Base-by-base conservation (phyloP, 2,113 vertebrate species). In the Cariama cristata region DNA sequence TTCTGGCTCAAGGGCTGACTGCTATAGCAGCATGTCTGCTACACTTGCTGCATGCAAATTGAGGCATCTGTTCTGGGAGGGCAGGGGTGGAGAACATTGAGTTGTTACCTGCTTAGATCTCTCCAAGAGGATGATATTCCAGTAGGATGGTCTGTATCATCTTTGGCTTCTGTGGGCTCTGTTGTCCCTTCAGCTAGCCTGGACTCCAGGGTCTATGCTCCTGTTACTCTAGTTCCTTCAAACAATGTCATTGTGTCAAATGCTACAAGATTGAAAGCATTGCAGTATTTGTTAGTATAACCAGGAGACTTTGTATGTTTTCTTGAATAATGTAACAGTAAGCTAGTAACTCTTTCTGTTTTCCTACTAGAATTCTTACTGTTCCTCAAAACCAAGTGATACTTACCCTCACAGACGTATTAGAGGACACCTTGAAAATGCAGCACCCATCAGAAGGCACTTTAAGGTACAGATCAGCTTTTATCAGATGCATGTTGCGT, bases 381-480 rank as follows among this genome's bases (percentile, higher is more conserved):
- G 89, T 86, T 49, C 81, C 69, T 67, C 95, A 83, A 96, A 96
- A 85, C 86, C 85, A 87, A 97, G 88, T 63, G 89, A 95, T 81
- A 15, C 66, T 28, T 91, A 76, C 74, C 68, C 79, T 94, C 81
- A 96, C 53, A 93, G 96, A 67, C 62, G 27, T 58, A 80, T 97
- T 97, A 89, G 91, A 90, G 96, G 89, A 91, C 94, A 90, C 68
- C 58, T 80, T 90, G 97, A 97, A 92, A 98, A 97, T 44, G 73
- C 82, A 91, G 93, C 93, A 95, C 86, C 79, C 64, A 87, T 97
- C 93, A 96, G 95, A 92, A 97, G 95, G 96, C 84, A 81, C 72
- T 97, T 97, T 80, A 98, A 98, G 98, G 98, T 98, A 98, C 72
- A 73, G 28, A 60, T 75, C 90, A 55, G 50, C n/a, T 77, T 91